Percentiles rank a stretch among this genome's conserved stretches.
Evolutionary conservation across 2,888 invertebrate species (phyloP).

Genomic region (Andrena fulva): DNA sequence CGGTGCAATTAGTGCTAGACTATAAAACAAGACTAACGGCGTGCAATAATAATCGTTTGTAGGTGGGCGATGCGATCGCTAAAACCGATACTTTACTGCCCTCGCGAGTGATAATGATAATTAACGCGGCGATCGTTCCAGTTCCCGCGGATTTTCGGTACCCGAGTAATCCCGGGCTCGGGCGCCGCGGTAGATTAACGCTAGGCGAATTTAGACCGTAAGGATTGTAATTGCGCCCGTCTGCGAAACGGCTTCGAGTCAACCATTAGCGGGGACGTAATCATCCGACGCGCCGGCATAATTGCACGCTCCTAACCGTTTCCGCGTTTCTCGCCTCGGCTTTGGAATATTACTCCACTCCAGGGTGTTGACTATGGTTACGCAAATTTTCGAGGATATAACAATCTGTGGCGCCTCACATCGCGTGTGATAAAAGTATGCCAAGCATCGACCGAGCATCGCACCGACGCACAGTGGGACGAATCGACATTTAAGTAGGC

Average conservation of each 20-base stretch:
- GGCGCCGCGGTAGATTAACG: neutral
- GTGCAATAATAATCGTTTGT: slow-evolving; percentile 12
- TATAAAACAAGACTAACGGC: neutral
- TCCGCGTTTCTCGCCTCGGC: slow-evolving; percentile 12
- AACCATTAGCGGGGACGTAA: slow-evolving; percentile 19
- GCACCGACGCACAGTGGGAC: too few species aligned
- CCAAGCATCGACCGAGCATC: too few species aligned
- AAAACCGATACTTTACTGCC: slow-evolving; percentile 22
- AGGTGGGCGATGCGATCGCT: neutral
- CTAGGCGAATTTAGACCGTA: slow-evolving; percentile 7
- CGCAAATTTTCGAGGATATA: neutral
- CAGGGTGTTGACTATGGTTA: slow-evolving; percentile 7
- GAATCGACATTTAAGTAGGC: too few species aligned
- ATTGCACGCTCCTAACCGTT: slow-evolving; percentile 16
- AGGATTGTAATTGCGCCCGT: slow-evolving; percentile 16
- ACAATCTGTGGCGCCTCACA: neutral
- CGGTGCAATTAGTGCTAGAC: neutral
- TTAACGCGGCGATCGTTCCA: too few species aligned
- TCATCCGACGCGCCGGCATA: slow-evolving; percentile 24
- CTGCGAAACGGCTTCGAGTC: neutral
- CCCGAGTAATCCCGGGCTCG: neutral
- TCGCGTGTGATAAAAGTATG: neutral
- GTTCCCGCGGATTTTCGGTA: neutral
- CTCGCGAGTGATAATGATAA: neutral
- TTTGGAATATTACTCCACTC: neutral